phyloP scores from a whole-genome alignment of 2,113 vertebrate species.

The Alligator sinensis region DNA sequence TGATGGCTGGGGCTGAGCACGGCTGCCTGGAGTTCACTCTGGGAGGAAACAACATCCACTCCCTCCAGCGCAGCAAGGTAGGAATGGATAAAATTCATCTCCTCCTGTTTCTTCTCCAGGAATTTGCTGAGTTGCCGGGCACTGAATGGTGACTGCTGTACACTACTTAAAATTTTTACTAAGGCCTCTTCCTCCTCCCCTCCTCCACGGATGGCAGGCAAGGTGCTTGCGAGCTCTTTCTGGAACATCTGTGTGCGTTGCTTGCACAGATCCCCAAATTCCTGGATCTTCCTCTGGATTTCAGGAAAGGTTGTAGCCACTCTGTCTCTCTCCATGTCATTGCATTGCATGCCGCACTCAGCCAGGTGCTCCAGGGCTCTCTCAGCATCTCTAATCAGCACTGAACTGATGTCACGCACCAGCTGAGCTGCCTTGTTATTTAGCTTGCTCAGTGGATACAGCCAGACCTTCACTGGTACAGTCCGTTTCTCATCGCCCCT shows the following conservation, averaged over 20 bases:
- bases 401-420: conserved; percentile 40
- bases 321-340: conserved; percentile 33
- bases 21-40: background rate
- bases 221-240: background rate
- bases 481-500: conserved; percentile 41
- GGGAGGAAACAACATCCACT: background rate
- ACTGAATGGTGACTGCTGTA: conserved; percentile 27
- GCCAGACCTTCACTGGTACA: conserved; percentile 74
- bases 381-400: conserved; percentile 21
- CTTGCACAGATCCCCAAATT: conserved; percentile 13
- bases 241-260: background rate
- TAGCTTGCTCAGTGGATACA: conserved; percentile 66
- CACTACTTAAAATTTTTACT: background rate
- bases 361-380: conserved; percentile 32
- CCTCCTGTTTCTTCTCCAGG: conserved; percentile 8
- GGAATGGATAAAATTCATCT: background rate
- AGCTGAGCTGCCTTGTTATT: conserved; percentile 55
- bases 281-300: conserved; percentile 10
- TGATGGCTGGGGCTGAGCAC: background rate
- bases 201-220: conserved; percentile 62
- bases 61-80: background rate
- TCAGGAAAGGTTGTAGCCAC: conserved; percentile 31
- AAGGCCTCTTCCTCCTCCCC: conserved; percentile 7
- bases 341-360: conserved; percentile 42
- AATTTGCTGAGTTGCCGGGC: background rate